Base-by-base conservation (phyloP, 2,113 vertebrate species). In the Talpa occidentalis region DNA sequence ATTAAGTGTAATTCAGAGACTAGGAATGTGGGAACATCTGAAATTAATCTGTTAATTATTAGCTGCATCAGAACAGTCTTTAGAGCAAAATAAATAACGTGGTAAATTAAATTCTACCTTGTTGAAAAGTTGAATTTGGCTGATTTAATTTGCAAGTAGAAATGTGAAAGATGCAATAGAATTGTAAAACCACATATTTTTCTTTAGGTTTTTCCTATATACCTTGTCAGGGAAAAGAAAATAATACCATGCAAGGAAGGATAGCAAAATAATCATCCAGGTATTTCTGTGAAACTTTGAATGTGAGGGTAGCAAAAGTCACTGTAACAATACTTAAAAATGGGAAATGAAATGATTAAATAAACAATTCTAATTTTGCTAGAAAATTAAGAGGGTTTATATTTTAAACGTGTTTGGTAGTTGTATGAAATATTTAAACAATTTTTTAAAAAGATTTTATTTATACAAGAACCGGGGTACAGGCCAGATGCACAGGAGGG, bases 41-140 rank as follows among this genome's bases (percentile, higher is more conserved):
- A 96, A 95, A 88, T 93, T 96, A 94, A 96, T 93, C 89, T 93
- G 49, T 84, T 96, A 96, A 94, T 92, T 95, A 90, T 90, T 92
- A 93, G 81, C 80, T 88, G 17, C 17, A 94, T 80, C 67, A 44
- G 67, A 94, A 82, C 37, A 92, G 60, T 94, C 67, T 91, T 97
- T 86, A 93, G 35, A 94, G 62, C 54, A 89, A 85, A 92, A 69
- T 64, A 72, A 93, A 91, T 52, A 92, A 92, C 77, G 70, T 94
- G 64, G 56, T 90, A 89, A 97, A 93, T 96, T 94, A 93, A 93
- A 93, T 90, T 95, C 80, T 37, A 96, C 64, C 54, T 76, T 82
- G 22, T 40, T 87, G 64, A 35, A 70, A 95, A 78, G 77, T 78
- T 88, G 72, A 90, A 60, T 84, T 90, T 30, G 81, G 40, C 69